These are phyloP conservation scores for Emydura subglobosa DNA, from an alignment of 2,113 vertebrate species.

Conservation along the genomic window DNA sequence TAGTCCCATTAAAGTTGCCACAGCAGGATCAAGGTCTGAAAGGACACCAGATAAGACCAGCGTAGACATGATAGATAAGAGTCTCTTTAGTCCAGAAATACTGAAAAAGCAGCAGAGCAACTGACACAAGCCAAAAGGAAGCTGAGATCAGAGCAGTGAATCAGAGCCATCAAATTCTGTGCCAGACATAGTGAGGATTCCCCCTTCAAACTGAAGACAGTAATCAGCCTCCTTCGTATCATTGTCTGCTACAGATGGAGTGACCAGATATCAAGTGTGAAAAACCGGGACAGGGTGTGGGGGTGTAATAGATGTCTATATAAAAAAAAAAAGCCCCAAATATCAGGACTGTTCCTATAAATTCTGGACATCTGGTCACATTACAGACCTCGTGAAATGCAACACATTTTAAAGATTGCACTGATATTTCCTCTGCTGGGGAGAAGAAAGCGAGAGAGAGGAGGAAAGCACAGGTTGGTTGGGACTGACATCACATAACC, in stretches of 20 bases:
- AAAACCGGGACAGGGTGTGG: too few relatives aligned
- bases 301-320: too few relatives aligned
- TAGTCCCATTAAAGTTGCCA: not conserved
- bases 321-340: too few relatives aligned
- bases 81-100: not conserved
- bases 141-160: not conserved
- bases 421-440: not conserved
- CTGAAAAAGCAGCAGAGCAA: not conserved
- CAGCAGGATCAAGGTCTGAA: not conserved
- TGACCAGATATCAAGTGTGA: too few relatives aligned
- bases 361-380: too few relatives aligned
- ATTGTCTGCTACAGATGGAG: not conserved
- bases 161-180: not conserved
- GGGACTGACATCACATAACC: not conserved
- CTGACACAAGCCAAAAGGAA: not conserved
- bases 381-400: not conserved
- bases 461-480: not conserved
- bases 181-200: accelerated
- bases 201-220: accelerated
- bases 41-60: conserved; percentile 17
- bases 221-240: not conserved
- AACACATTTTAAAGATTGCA: not conserved
- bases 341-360: too few relatives aligned
- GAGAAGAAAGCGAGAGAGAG: not conserved
- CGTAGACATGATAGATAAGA: not conserved